Conservation (phyloP, 92 coral and sea anemone genomes). For the Zoanthus sociatus region DNA sequence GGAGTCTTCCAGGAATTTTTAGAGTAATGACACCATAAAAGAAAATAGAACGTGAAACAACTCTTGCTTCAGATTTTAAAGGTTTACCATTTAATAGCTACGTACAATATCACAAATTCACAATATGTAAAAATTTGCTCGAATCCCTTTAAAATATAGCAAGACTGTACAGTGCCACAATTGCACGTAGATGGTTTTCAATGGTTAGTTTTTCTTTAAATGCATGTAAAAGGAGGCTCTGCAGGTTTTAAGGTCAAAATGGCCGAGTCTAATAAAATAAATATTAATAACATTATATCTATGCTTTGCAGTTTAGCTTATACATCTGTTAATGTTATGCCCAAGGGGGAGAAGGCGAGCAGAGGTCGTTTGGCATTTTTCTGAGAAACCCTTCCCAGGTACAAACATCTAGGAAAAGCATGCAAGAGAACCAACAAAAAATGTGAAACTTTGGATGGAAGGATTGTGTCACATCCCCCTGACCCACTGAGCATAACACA, state of each 20-base stretch:
- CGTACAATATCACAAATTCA: constrained; percentile 36
- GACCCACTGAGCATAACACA: no score
- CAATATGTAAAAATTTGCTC: constrained; percentile 41
- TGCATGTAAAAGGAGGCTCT: neutral
- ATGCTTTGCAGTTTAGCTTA: constrained; percentile 16
- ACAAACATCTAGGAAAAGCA: no score
- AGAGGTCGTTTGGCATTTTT: neutral
- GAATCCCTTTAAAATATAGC: constrained; percentile 45
- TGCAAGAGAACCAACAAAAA: no score
- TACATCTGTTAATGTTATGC: neutral
- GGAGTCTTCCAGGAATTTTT: no score
- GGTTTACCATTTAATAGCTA: constrained; percentile 21
- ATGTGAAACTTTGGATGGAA: no score
- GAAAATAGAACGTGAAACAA: neutral
- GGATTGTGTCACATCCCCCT: no score
- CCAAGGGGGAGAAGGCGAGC: neutral
- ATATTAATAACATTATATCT: neutral
- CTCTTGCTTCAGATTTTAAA: constrained; percentile 13
- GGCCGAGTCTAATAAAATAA: constrained; percentile 7
- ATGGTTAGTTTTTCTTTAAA: neutral
- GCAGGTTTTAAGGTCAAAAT: neutral
- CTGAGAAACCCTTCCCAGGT: no score
- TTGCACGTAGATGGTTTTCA: constrained; percentile 16
- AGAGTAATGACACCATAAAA: no score
- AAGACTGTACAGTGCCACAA: constrained; percentile 31